phyloP scores from a whole-genome alignment of 2,113 vertebrate species.

The Anser cygnoides region DNA sequence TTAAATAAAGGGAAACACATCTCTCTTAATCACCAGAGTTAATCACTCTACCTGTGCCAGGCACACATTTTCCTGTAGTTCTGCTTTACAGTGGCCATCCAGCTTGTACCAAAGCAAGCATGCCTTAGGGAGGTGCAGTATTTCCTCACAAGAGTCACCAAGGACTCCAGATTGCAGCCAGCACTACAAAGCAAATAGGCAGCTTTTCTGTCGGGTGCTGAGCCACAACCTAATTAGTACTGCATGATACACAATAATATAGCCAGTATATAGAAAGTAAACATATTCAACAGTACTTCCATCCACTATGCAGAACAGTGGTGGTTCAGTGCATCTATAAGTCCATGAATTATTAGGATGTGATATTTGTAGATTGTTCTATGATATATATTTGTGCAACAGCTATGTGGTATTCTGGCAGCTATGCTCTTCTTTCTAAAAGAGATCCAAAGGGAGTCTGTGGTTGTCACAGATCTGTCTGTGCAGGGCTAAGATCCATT shows the following conservation, averaged over 20 bases:
- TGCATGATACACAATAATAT: background rate
- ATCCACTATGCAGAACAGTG: background rate
- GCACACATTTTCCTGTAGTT: background rate
- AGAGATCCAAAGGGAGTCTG: background rate
- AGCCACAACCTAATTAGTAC: background rate
- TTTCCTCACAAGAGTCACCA: background rate
- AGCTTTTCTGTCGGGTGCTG: background rate
- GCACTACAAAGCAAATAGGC: background rate
- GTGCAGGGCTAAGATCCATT: conserved; percentile 2
- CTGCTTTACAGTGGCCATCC: background rate
- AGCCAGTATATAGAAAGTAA: background rate
- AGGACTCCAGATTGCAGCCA: background rate
- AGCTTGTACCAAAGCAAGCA: background rate
- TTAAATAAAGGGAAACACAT: background rate
- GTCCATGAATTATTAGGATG: background rate
- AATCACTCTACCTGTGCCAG: background rate
- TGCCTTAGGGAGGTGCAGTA: background rate
- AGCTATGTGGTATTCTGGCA: background rate
- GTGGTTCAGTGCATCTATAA: background rate
- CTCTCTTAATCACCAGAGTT: background rate
- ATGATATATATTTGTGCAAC: background rate
- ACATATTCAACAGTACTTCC: background rate
- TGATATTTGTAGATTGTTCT: background rate
- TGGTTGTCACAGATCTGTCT: background rate
- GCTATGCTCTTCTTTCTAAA: background rate